A percentile compares a stretch with the other conserved stretches of the same genome.
Evolutionary conservation across 2,888 invertebrate species (phyloP).

Genomic region (Melanostoma scalare): DNA sequence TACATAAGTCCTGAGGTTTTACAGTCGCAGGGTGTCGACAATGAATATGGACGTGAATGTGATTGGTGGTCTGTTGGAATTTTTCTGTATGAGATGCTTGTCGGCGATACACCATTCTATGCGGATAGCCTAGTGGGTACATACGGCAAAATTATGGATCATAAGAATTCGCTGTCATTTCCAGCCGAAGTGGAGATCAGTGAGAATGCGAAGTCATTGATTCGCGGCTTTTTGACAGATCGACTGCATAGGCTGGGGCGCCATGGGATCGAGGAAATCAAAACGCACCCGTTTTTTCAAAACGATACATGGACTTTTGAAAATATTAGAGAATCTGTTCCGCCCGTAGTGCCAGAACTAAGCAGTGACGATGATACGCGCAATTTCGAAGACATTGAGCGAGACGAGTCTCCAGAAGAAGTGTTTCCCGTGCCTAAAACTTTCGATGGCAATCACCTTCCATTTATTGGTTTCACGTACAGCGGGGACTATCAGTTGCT

Average conservation of each 20-base stretch:
- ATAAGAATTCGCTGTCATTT: slow-evolving; percentile 96
- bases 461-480: slow-evolving; percentile 99
- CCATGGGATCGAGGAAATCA: slow-evolving; percentile 97
- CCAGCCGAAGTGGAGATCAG: slow-evolving; percentile 98
- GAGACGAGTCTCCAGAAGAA: slow-evolving; percentile 95
- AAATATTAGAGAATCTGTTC: slow-evolving; percentile 95
- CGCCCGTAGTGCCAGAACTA: slow-evolving; percentile 98
- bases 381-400: slow-evolving; percentile 98
- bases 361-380: slow-evolving; percentile 98
- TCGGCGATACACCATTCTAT: slow-evolving; percentile 99
- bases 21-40: slow-evolving; percentile 97
- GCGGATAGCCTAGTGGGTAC: slow-evolving; percentile 99
- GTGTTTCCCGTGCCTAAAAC: slow-evolving; percentile 98
- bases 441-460: slow-evolving; percentile 98
- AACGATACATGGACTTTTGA: slow-evolving; percentile 99
- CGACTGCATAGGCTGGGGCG: slow-evolving; percentile 93
- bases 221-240: slow-evolving; percentile 96
- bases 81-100: slow-evolving; percentile 99
- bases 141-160: slow-evolving; percentile 99
- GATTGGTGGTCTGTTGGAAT: slow-evolving; percentile 99
- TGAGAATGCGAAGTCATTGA: slow-evolving; percentile 92
- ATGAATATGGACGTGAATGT: slow-evolving; percentile 98
- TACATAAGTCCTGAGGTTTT: slow-evolving; percentile 99
- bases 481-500: slow-evolving; percentile 94
- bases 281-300: slow-evolving; percentile 95